Percentiles rank a stretch among this genome's conserved stretches.
Evolutionary conservation across 2,113 vertebrate genomes (phyloP).

Genomic region (Heterocephalus glaber): DNA sequence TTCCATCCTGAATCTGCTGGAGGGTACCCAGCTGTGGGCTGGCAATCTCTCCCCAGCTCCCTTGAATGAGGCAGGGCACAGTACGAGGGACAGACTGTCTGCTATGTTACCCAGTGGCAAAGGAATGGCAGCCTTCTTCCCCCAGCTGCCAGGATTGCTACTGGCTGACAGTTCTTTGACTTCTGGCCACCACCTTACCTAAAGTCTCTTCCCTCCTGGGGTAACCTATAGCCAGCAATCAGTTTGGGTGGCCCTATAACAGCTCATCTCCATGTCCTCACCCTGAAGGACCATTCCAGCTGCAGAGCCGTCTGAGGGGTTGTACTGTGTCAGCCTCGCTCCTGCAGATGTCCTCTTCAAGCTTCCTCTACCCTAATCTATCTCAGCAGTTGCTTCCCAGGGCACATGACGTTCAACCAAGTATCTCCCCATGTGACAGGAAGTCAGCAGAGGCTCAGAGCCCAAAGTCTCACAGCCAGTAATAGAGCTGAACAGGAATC

Average conservation of each 20-base stretch:
- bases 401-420: not conserved
- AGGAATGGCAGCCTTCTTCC: not conserved
- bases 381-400: not conserved
- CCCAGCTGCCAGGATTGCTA: not conserved
- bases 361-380: not conserved
- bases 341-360: not conserved
- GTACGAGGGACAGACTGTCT: not conserved
- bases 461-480: not conserved
- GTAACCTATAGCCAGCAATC: not conserved
- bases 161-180: too few species aligned
- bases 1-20: not conserved
- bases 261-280: not conserved
- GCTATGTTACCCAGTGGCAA: not conserved
- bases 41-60: not conserved
- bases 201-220: not conserved
- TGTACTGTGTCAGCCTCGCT: not conserved
- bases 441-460: not conserved
- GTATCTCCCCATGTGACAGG: not conserved
- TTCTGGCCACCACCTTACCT: too few species aligned
- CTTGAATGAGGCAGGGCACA: not conserved
- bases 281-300: not conserved
- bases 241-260: not conserved
- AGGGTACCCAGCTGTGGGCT: not conserved
- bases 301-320: not conserved
- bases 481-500: fast-evolving